These are phyloP conservation scores for Bostrychus sinensis DNA, from an alignment of 2,113 vertebrate species.

Conservation along the genomic window DNA sequence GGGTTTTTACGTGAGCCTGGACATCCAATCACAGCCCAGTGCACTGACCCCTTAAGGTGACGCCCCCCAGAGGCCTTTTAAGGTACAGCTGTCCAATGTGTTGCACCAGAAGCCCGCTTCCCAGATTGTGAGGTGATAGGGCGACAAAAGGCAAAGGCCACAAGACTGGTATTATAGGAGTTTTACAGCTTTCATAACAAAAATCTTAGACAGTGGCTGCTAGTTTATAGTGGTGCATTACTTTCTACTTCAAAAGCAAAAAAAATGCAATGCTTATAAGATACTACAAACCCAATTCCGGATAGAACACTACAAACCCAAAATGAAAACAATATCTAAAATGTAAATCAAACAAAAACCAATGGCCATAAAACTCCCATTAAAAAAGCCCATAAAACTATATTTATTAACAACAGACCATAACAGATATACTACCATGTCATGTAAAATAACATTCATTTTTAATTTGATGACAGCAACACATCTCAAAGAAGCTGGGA, in stretches of 20 bases:
- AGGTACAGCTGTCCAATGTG: conserved; percentile 74
- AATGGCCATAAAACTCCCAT: too few species aligned
- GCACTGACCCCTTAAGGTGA: conserved; percentile 57
- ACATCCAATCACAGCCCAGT: conserved; percentile 53
- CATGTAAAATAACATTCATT: too few species aligned
- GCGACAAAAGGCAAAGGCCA: conserved; percentile 62
- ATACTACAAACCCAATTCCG: too few species aligned
- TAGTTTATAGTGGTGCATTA: conserved; percentile 23
- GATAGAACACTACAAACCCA: too few species aligned
- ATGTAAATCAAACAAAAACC: too few species aligned
- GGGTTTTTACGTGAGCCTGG: conserved; percentile 72
- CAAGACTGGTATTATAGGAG: conserved; percentile 52
- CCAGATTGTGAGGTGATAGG: conserved; percentile 64
- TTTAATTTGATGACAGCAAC: too few species aligned
- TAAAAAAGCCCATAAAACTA: too few species aligned
- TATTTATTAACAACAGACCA: too few species aligned
- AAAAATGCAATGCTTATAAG: conserved; percentile 15
- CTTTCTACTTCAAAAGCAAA: conserved; percentile 18
- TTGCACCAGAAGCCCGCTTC: conserved; percentile 66
- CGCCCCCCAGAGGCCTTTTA: conserved; percentile 74
- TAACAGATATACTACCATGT: too few species aligned
- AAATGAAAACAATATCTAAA: too few species aligned
- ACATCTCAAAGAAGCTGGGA: too few species aligned
- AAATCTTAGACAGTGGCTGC: conserved; percentile 33
- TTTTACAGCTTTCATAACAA: conserved; percentile 46